Percentiles rank a stretch among this genome's conserved stretches.
phyloP scores from a whole-genome alignment of 1,140 invertebrate genomes.

The Drosophila nasuta region DNA sequence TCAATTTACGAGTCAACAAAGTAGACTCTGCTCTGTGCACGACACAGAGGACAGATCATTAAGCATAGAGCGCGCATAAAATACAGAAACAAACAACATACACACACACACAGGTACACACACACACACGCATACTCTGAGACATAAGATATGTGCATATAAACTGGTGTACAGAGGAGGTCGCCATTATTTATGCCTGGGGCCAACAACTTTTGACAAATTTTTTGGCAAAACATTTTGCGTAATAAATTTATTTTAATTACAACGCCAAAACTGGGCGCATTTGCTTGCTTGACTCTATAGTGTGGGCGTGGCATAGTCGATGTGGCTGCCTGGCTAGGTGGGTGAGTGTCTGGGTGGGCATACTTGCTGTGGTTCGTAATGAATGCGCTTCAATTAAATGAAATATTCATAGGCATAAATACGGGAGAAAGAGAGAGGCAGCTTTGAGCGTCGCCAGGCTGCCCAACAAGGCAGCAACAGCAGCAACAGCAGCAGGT shows the following conservation, averaged over 20 bases:
- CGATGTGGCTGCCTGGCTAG: no score
- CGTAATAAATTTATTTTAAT: constrained; percentile 84
- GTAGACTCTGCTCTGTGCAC: constrained; percentile 14
- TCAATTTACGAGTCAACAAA: constrained; percentile 59
- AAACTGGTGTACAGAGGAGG: constrained; percentile 18
- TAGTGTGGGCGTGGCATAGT: not conserved
- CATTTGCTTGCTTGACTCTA: constrained; percentile 2
- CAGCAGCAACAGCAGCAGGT: no score
- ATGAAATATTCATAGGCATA: constrained; percentile 83
- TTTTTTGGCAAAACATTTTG: constrained; percentile 82
- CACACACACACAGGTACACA: constrained; percentile 19
- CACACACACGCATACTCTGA: not conserved
- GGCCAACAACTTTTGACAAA: constrained; percentile 79
- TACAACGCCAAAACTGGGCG: constrained; percentile 74
- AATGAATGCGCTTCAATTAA: constrained; percentile 83
- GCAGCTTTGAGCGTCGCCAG: not conserved
- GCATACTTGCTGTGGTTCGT: constrained; percentile 55
- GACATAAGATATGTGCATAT: constrained; percentile 45
- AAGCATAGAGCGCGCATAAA: constrained; percentile 59
- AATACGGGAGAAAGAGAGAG: constrained; percentile 53
- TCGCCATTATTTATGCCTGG: constrained; percentile 70
- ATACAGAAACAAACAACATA: constrained; percentile 20
- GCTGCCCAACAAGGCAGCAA: not conserved
- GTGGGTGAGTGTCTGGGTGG: not conserved
- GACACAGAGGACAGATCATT: constrained; percentile 59